Evolutionary conservation across 2,113 vertebrate genomes (phyloP).

Genomic region (Semicossyphus pulcher): DNA sequence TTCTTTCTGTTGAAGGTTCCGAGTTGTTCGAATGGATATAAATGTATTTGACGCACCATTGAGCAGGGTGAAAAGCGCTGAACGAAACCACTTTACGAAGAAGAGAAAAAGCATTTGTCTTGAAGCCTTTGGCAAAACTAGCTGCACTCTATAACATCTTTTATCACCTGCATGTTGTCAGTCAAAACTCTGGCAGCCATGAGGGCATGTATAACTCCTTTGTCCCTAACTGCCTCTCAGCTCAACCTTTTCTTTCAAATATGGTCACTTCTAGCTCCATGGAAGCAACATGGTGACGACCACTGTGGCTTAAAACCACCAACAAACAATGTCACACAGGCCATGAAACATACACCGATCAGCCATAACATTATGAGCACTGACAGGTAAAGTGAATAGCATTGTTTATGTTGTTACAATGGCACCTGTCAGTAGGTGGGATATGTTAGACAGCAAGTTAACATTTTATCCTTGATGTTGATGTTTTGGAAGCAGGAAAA

Average conservation of each 20-base stretch:
- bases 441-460: no score
- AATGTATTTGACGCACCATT: conserved; percentile 53
- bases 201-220: not conserved
- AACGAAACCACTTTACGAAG: conserved; percentile 34
- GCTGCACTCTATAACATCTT: conserved; percentile 15
- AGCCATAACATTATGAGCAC: no score
- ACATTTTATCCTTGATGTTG: no score
- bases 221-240: not conserved
- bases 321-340: no score
- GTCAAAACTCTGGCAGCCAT: conserved; percentile 31
- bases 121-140: conserved; percentile 29
- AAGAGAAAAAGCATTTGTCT: conserved; percentile 2
- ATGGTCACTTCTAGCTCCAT: not conserved
- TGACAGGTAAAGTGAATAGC: no score
- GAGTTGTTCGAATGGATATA: conserved; percentile 47
- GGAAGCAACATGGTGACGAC: not conserved
- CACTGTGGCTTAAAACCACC: not conserved
- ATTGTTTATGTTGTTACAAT: no score
- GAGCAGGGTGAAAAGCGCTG: conserved; percentile 44
- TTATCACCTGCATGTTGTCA: conserved; percentile 20
- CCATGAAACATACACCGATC: no score
- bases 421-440: no score
- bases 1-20: conserved; percentile 16
- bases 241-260: no score
- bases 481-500: no score